Evolutionary conservation across 2,888 invertebrate genomes (phyloP).

Genomic region (Panorpa germanica): DNA sequence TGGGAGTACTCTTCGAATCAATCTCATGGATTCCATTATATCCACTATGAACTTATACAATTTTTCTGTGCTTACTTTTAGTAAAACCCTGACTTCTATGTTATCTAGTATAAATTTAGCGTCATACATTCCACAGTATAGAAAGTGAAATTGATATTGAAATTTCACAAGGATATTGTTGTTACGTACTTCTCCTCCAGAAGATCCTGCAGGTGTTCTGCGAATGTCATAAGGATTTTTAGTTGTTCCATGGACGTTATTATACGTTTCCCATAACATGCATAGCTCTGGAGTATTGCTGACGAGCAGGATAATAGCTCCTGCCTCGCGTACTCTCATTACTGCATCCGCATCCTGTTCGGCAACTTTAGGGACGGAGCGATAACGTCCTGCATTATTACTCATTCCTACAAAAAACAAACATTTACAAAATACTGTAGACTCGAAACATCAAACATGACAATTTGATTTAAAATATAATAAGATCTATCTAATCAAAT

Average conservation of each 20-base stretch:
- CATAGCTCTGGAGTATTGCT: slow-evolving; percentile 86
- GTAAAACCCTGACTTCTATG: too few species aligned
- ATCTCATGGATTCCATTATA: too few species aligned
- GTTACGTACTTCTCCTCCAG: slow-evolving; percentile 57
- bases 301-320: slow-evolving; percentile 68
- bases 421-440: slow-evolving; percentile 13
- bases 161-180: neutral
- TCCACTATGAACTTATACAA: too few species aligned
- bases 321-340: slow-evolving; percentile 46
- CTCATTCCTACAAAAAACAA: slow-evolving; percentile 36
- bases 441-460: neutral
- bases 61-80: too few species aligned
- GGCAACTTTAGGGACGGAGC: slow-evolving; percentile 37
- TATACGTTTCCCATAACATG: slow-evolving; percentile 80
- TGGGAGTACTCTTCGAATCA: too few species aligned
- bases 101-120: too few species aligned
- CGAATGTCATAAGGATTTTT: slow-evolving; percentile 76
- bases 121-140: too few species aligned
- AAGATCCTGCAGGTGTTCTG: slow-evolving; percentile 74
- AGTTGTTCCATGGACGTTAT: slow-evolving; percentile 71
- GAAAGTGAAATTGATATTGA: neutral
- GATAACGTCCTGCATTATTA: slow-evolving; percentile 50
- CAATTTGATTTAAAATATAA: slow-evolving; percentile 3
- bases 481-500: too few species aligned
- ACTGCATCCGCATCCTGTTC: slow-evolving; percentile 57